phyloP scores from a whole-genome alignment of 2,113 vertebrate genomes.

The Lamprotornis superbus region DNA sequence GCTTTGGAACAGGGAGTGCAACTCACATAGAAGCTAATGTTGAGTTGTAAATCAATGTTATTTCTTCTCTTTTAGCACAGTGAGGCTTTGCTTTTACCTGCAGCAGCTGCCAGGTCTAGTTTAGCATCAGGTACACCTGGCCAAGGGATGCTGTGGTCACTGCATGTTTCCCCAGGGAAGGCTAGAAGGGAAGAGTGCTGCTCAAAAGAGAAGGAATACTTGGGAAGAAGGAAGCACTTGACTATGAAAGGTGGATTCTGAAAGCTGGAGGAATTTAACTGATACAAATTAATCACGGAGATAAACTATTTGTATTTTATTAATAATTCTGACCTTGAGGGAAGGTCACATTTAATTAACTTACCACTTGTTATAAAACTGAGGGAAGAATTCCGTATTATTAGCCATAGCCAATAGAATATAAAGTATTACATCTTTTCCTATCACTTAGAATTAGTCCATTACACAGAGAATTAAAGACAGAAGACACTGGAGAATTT shows the following conservation, averaged over 20 bases:
- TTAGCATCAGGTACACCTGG: background rate
- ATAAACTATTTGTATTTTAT: conserved; percentile 21
- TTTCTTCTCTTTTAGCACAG: background rate
- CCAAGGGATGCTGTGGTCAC: background rate
- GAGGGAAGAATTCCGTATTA: conserved; percentile 33
- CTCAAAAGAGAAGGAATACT: background rate
- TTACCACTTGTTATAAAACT: background rate
- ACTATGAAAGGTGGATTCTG: background rate
- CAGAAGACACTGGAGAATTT: conserved; percentile 58
- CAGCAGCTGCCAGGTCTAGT: background rate
- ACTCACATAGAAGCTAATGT: accelerated
- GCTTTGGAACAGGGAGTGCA: background rate
- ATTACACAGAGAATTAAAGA: conserved; percentile 65
- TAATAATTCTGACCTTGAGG: conserved; percentile 38
- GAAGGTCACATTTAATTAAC: conserved; percentile 54
- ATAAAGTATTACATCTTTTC: conserved; percentile 13
- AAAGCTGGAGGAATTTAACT: conserved; percentile 16
- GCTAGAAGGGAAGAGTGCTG: background rate
- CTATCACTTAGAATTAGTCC: conserved; percentile 51
- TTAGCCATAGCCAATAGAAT: conserved; percentile 45
- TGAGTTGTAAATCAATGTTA: background rate
- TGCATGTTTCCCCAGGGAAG: background rate
- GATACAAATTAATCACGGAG: conserved; percentile 18
- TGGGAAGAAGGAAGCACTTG: background rate
- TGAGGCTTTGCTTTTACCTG: background rate